Base-by-base conservation (phyloP, 2,888 invertebrate species). In the Lepidochrysops patricia region DNA sequence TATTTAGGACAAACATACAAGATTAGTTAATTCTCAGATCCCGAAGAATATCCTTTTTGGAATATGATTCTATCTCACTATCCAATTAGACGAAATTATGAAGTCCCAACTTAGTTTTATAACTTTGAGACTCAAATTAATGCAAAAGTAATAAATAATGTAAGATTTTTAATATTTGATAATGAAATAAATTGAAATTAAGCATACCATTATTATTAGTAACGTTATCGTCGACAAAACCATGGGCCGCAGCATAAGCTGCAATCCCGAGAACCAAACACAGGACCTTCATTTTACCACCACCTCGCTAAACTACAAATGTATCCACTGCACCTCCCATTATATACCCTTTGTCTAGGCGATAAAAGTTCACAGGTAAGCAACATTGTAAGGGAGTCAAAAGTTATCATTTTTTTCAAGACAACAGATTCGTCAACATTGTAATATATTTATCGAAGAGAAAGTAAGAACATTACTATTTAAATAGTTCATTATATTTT, bases 171-270 rank as follows among this genome's bases (percentile, higher is more conserved):
- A n/a, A 29, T 34, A 56, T 23, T 9, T 29, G n/a, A 52, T 5
- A 7, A 29, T 15, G 29, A 15, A 50, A 4, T 23, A 50, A 37
- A 13, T 9, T 56, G 4, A 29, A 58, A 29, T 4, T 48, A n/a
- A n/a, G n/a, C 67, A 63, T 61, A 67, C 65, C 66, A 35, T 29
- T 29, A 32, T 57, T 62, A 77, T 80, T 74, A 84, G 84, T 72
- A 32, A 62, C 37, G n/a, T 49, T 62, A 9, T 60, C 57, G 37
- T 65, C 67, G 43, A 64, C 64, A 29, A 60, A 56, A 1, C 66
- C 66, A 12, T 62, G 61, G 57, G 67, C 69, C 5, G 66, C 63
- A 57, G 68, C 66, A 57, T 66, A 34, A 54, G 68, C 69, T 59
- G 66, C 64, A 12, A 68, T 57, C 49, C 68, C 67, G 15, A 69